Base-by-base conservation (phyloP, 2,888 invertebrate genomes). In the Epirrhoe alternata region DNA sequence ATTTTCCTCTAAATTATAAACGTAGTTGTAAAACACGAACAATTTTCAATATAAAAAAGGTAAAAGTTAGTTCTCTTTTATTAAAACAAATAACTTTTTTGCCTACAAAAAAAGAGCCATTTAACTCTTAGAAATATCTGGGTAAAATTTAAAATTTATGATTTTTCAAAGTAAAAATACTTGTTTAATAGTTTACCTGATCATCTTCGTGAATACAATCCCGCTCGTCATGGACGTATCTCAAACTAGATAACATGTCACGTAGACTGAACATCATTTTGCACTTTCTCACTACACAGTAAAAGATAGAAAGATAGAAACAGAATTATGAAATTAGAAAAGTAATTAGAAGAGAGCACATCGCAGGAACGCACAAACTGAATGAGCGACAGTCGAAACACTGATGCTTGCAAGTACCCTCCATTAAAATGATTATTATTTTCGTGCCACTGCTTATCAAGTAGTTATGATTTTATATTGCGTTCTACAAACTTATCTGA, bases 201-300 rank as follows among this genome's bases (percentile, higher is more conserved):
- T 78, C 72, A 66, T 78, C 72, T 54, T 78, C 80, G 63, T 83
- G 80, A 55, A 79, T 70, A 69, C 74, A 80, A 76, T 85, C 78
- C 45, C 92, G 83, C 71, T 89, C 92, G 69, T 92, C 90, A 65
- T 89, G 87, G 54, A 82, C 80, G 72, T 90, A 91, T 52, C 88
- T 86, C 60, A 92, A 76, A 45, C 87, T 84, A 17, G 86, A 86
- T 74, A 93, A 74, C 77, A 90, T 87, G 72, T 89, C 90, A 77
- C 87, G 85, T 72, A 92, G 82, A 84, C 86, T 86, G 74, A 92
- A 92, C 85, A 92, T 84, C 88, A 89, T 90, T 82, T 78, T 82
- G 70, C 74, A 75, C 74, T 70, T 71, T 74, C 70, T 76, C 68
- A 71, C 69, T 69, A 76, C 72, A 68, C 73, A 74, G 60, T 73